A percentile compares a stretch with the other conserved stretches of the same genome.
phyloP scores from a whole-genome alignment of 2,888 invertebrate species.

The Heliconius hortense region DNA sequence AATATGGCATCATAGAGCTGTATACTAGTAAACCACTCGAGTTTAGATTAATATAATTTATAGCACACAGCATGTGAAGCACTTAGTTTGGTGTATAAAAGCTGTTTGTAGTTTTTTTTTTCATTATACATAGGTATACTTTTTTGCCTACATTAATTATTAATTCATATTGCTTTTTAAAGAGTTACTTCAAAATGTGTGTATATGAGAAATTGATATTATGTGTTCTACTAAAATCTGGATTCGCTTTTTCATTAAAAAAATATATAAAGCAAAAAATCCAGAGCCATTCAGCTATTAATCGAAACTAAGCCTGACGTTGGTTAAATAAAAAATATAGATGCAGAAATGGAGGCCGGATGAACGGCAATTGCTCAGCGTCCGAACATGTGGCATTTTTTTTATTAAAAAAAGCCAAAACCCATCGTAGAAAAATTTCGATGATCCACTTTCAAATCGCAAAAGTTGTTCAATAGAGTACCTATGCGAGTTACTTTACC shows the following conservation, averaged over 20 bases:
- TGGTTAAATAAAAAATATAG: conserved; percentile 24
- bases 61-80: too few relatives aligned
- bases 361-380: conserved; percentile 26
- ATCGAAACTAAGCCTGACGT: conserved; percentile 12
- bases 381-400: conserved; percentile 26
- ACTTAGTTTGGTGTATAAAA: too few relatives aligned
- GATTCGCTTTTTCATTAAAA: conserved; percentile 9
- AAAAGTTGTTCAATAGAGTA: conserved; percentile 49
- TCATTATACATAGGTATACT: too few relatives aligned
- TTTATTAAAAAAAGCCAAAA: conserved; percentile 16
- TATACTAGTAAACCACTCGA: too few relatives aligned
- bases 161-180: background rate
- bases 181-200: background rate
- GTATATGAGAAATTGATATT: conserved; percentile 5
- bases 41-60: too few relatives aligned
- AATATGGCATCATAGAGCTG: too few relatives aligned
- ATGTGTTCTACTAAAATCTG: background rate
- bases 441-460: conserved; percentile 40
- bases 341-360: conserved; percentile 3
- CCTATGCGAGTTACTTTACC: conserved; percentile 1
- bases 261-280: conserved; percentile 7
- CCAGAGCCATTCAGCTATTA: conserved; percentile 5
- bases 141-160: background rate
- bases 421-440: conserved; percentile 38
- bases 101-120: too few relatives aligned